Evolutionary conservation across 2,888 invertebrate species (phyloP).

Genomic region (Nephrotoma flavescens): DNA sequence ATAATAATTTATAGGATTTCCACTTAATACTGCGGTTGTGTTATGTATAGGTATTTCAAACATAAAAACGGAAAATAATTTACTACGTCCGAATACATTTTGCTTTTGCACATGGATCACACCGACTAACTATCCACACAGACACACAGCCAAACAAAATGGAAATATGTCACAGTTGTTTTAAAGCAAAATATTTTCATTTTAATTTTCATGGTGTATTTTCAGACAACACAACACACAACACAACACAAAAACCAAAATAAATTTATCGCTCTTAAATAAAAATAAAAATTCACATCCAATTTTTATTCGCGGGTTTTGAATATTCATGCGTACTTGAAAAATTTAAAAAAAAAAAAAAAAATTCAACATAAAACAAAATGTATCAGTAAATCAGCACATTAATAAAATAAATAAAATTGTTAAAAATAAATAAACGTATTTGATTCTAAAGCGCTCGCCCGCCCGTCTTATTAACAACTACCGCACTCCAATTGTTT

Average conservation of each 20-base stretch:
- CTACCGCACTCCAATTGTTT: neutral
- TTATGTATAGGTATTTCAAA: neutral
- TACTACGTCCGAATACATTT: too few relatives aligned
- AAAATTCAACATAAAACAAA: neutral
- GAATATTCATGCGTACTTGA: neutral
- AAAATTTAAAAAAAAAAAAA: neutral
- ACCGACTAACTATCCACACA: too few relatives aligned
- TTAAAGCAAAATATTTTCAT: too few relatives aligned
- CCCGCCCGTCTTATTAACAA: neutral
- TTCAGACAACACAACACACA: neutral
- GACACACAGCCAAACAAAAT: too few relatives aligned
- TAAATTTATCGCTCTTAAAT: neutral
- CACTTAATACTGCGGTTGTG: neutral
- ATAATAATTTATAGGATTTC: neutral
- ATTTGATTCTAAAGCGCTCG: neutral
- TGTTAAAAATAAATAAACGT: neutral
- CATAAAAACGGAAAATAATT: too few relatives aligned
- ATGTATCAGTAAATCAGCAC: neutral
- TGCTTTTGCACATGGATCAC: too few relatives aligned
- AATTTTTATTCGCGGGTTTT: neutral
- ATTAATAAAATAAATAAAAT: neutral
- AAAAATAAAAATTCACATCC: neutral
- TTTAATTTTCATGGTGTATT: neutral
- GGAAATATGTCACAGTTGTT: too few relatives aligned
- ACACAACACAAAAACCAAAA: neutral